Evolutionary conservation across 2,888 invertebrate species (phyloP).

Genomic region (Pammene aurita): DNA sequence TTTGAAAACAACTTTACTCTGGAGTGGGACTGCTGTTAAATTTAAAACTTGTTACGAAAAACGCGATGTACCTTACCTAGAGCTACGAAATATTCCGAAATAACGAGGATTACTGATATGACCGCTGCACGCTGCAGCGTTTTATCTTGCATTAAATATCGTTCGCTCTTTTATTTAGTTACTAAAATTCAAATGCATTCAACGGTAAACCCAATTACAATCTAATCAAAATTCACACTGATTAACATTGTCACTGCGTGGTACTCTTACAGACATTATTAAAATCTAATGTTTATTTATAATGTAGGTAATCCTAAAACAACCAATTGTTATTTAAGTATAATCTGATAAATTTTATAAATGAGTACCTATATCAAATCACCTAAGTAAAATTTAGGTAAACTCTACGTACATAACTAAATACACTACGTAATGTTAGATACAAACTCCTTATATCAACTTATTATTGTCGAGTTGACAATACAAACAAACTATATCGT

Average conservation of each 20-base stretch:
- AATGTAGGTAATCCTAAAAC: no score
- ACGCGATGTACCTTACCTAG: constrained; percentile 39
- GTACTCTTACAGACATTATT: no score
- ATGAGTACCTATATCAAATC: no score
- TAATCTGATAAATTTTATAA: no score
- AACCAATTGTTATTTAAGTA: no score
- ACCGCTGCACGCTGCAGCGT: constrained; percentile 7
- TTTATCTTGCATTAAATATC: constrained; percentile 23
- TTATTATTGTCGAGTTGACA: no score
- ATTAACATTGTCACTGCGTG: no score
- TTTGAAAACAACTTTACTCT: constrained; percentile 53
- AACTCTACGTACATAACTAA: no score
- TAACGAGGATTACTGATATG: constrained; percentile 21
- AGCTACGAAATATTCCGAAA: constrained; percentile 46
- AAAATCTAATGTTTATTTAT: no score
- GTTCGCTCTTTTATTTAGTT: not conserved
- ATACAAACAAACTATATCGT: not conserved
- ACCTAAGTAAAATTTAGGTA: no score
- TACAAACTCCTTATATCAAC: no score
- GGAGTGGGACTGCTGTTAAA: constrained; percentile 38
- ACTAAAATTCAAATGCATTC: not conserved
- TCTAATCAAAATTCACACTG: not conserved
- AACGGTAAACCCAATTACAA: not conserved
- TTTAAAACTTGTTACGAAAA: constrained; percentile 24
- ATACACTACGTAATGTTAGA: no score